phyloP scores from a whole-genome alignment of 2,888 invertebrate genomes.

The Lydus trimaculatus region DNA sequence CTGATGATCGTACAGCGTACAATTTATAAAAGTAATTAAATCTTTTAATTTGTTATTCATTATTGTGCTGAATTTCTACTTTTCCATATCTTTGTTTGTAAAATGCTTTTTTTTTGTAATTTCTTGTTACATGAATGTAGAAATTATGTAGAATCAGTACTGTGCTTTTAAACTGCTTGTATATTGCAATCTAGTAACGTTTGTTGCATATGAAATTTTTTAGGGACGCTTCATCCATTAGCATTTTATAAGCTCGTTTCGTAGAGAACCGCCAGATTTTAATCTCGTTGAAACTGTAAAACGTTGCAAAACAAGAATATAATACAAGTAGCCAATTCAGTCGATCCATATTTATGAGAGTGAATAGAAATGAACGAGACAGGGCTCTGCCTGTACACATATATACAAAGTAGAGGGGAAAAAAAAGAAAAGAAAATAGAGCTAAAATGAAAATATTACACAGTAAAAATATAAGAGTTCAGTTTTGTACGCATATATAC shows the following conservation, averaged over 20 bases:
- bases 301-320: slow-evolving; percentile 40
- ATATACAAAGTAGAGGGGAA: background rate
- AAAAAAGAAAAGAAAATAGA: slow-evolving; percentile 34
- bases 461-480: slow-evolving; percentile 42
- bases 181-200: background rate
- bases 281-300: slow-evolving; percentile 45
- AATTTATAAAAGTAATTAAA: too few species aligned
- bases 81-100: too few species aligned
- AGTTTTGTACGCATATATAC: slow-evolving; percentile 16
- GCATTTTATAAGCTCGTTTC: slow-evolving; percentile 43
- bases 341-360: slow-evolving; percentile 48
- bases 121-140: too few species aligned
- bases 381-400: background rate
- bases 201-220: slow-evolving; percentile 7
- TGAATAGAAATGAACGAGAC: slow-evolving; percentile 7
- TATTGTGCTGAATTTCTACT: too few species aligned
- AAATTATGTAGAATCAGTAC: too few species aligned
- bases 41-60: too few species aligned
- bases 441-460: slow-evolving; percentile 45
- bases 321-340: slow-evolving; percentile 44
- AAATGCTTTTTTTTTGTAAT: too few species aligned
- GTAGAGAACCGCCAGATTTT: slow-evolving; percentile 34
- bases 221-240: slow-evolving; percentile 33
- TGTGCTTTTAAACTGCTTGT: background rate
- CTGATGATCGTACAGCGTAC: background rate